Conservation (phyloP, 2,797 vertebrate genomes). For the Merluccius polli region DNA sequence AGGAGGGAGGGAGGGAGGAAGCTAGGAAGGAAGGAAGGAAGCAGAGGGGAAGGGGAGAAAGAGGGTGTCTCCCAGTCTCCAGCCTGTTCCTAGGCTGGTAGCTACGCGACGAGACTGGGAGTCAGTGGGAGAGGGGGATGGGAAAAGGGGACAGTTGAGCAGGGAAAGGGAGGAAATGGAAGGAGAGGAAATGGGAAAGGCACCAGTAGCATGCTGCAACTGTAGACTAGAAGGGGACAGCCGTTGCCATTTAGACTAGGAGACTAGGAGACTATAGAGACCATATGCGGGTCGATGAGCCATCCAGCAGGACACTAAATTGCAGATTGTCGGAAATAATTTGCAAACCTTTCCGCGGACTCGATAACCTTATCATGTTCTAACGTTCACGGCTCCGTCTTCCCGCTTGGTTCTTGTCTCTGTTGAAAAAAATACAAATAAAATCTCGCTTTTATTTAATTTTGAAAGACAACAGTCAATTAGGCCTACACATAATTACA, state of each 20-base stretch:
- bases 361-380: not conserved
- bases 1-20: not conserved
- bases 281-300: not conserved
- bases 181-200: not conserved
- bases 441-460: not conserved
- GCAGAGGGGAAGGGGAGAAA: slow-evolving; percentile 43
- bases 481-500: not conserved
- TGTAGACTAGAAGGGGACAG: not conserved
- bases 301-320: not conserved
- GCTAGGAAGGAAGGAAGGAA: slow-evolving; percentile 10
- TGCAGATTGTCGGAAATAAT: not conserved
- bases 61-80: slow-evolving; percentile 67
- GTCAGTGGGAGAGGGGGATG: slow-evolving; percentile 69
- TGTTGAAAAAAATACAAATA: not conserved
- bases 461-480: not conserved
- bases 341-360: not conserved
- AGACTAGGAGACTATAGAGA: too few species aligned
- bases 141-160: slow-evolving; percentile 67
- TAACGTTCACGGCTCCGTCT: not conserved
- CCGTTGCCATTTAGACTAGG: not conserved
- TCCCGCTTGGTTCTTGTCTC: not conserved
- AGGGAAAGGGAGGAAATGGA: slow-evolving; percentile 31
- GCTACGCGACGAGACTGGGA: slow-evolving; percentile 77
- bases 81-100: slow-evolving; percentile 73
- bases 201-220: not conserved